Evolutionary conservation across 2,888 invertebrate genomes (phyloP), one percentile per base, ranked within the genome.

Genomic region (Frankliniella fusca): DNA sequence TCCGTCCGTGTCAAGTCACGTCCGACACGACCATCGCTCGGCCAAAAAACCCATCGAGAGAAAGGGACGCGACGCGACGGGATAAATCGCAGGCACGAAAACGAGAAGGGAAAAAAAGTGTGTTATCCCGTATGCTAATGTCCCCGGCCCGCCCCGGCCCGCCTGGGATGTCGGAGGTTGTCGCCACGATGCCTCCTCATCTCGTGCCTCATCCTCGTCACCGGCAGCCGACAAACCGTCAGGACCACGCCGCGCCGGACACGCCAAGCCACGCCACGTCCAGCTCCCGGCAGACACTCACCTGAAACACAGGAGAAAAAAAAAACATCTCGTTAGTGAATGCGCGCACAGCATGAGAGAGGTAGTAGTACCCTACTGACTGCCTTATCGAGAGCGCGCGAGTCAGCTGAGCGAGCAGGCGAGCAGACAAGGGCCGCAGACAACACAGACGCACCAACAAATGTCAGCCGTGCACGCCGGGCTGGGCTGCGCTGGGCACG

Each of bases 281-380:
- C 54, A 38, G 54, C 54, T 18, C 15, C 27, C 70, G 0, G 70
- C 70, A 27, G 70, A 76, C 23, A 76, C 70, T 76, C 70, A 76
- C 70, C 70, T 76, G 70, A 23, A 76, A 76, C 70, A 76, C 70
- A 27, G 27, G 23, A 76, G 27, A 27, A 76, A 76, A 76, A 76
- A 23, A 76, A 27, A 23, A 23, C 27, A 27, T 12, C 70, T 76
- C 23, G 70, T 76, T 76, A 76, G 70, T 12, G 27, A 12, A 12
- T 23, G 23, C 11, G 70, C 50, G 15, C 10, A 50, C 50, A 18
- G 18, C 61, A 15, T 11, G 0, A 61, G n/a, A 61, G 18, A 38
- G 38, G 38, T 38, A 38, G 38, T 38, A n/a, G n/a, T n/a, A n/a
- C n/a, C n/a, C n/a, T n/a, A n/a, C 54, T 54, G 54, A 11, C 12